Evolutionary conservation across 2,888 invertebrate species (phyloP), one percentile per base, ranked within the genome.

Genomic region (Erebia palarica): DNA sequence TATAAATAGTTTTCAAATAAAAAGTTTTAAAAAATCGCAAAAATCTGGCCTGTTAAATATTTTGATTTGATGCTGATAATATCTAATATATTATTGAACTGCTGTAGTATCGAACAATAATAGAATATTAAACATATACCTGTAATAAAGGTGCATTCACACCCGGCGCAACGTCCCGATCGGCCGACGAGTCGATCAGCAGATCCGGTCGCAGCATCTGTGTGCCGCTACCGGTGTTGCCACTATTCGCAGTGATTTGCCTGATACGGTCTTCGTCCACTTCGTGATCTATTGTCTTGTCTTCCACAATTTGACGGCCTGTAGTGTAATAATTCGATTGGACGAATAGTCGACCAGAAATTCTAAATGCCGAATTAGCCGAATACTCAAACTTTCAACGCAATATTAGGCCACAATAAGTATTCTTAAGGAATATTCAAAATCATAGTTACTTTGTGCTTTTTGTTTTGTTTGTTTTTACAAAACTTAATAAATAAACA

Each of bases 301-400:
- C 92, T 79, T 93, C 91, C 36, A 91, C 77, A 75, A 93, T 84
- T 80, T 91, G 92, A 49, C 93, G 91, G 72, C 93, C 92, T 93
- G 42, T 49, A 66, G 11, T 13, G 36, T 42, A 36, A 59, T 36
- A 27, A 27, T 58, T 58, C 10, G 10, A 60, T 36, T 9, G 42
- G 18, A 53, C 8, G 16, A 53, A 53, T 53, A 49, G 4, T 14
- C 14, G 3, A 13, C 0, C 4, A 5, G 5, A 49, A 49, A 49
- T 14, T 13, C 13, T n/a, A n/a, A 9, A 51, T 51, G 51, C 14
- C 2, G 53, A 53, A 53, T 53, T 14, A 7, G 51, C 3, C 2
- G 53, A 53, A 53, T 53, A 53, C 18, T 53, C 53, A 10, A 16
- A 5, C 9, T 53, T 16, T 53, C 2, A 10, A 53, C 3, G 9